Evolutionary conservation across 2,797 vertebrate species (phyloP), one percentile per base, ranked within the genome.

Genomic region (Holocentrus rufus): DNA sequence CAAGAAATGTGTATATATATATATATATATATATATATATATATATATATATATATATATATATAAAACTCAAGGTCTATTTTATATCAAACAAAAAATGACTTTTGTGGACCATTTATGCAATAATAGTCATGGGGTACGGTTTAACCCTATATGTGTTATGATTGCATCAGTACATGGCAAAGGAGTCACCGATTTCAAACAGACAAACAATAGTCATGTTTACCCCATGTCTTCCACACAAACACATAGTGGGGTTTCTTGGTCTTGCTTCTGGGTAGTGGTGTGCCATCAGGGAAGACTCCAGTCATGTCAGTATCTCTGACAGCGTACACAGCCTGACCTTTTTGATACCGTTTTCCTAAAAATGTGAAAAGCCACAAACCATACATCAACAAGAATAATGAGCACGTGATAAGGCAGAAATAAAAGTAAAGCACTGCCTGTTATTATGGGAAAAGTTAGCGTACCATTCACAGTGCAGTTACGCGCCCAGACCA

Each of bases 171-270:
- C 42, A 44, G 14, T 44, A 15, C 14, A 44, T 5, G 15, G 42
- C 11, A 15, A 15, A 50, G 18, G 18, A 20, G 47, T 6, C n/a
- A 20, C 47, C 47, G 7, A 2, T 27, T 59, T 52, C 25, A 25
- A 62, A 56, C 11, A 25, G 25, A 65, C 0, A 11, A 18, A 46
- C 20, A 70, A 47, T 25, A 8, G 25, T 53, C 13, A 39, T 68
- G 2, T 93, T 94, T 91, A 97, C 97, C 96, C 95, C 90, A 94
- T 1, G 94, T 93, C 91, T 97, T 96, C 97, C 97, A 98, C 69
- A 98, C 96, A 50, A 95, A 98, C 82, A 98, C 93, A 23, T 96
- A 98, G 42, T 69, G 92, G 17, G 94, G 93, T 1, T 89, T 94
- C 72, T 72, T 94, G 15, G 71, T 75, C 54, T 89, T 85, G 27